Evolutionary conservation across 2,888 invertebrate species (phyloP).

Genomic region (Halictus quadricinctus): DNA sequence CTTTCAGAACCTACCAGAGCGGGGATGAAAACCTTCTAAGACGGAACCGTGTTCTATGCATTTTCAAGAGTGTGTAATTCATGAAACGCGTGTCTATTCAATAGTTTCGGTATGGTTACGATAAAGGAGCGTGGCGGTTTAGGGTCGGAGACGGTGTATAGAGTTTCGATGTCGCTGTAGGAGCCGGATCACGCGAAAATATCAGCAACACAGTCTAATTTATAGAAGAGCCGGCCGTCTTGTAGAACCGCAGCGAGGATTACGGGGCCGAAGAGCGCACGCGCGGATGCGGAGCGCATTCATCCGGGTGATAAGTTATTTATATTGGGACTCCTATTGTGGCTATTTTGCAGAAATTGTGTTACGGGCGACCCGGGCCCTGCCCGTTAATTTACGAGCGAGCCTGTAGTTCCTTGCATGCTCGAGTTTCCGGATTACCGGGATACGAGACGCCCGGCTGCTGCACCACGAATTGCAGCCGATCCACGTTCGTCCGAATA

Average conservation of each 20-base stretch:
- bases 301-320: slow-evolving; percentile 55
- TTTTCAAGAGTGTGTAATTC: not conserved
- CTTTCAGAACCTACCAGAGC: not conserved
- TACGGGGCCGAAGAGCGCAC: slow-evolving; percentile 30
- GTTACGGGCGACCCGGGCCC: slow-evolving; percentile 19
- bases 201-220: slow-evolving; percentile 13
- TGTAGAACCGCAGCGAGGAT: slow-evolving; percentile 45
- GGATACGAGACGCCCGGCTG: slow-evolving; percentile 2
- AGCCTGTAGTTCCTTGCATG: slow-evolving; percentile 37
- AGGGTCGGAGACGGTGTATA: not conserved
- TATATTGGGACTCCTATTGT: slow-evolving; percentile 56
- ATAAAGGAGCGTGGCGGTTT: not conserved
- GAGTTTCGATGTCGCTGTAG: not conserved
- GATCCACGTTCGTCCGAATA: slow-evolving; percentile 21
- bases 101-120: not conserved
- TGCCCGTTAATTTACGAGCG: slow-evolving; percentile 48
- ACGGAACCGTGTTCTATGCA: not conserved
- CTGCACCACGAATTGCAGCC: slow-evolving; percentile 11
- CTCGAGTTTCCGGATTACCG: slow-evolving; percentile 32
- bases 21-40: too few relatives aligned
- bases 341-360: slow-evolving; percentile 54
- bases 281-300: slow-evolving; percentile 30
- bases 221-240: slow-evolving; percentile 28
- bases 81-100: not conserved
- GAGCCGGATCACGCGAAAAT: slow-evolving; percentile 5